phyloP scores from a whole-genome alignment of 2,113 vertebrate species.

The Apistogramma diplotaenia region DNA sequence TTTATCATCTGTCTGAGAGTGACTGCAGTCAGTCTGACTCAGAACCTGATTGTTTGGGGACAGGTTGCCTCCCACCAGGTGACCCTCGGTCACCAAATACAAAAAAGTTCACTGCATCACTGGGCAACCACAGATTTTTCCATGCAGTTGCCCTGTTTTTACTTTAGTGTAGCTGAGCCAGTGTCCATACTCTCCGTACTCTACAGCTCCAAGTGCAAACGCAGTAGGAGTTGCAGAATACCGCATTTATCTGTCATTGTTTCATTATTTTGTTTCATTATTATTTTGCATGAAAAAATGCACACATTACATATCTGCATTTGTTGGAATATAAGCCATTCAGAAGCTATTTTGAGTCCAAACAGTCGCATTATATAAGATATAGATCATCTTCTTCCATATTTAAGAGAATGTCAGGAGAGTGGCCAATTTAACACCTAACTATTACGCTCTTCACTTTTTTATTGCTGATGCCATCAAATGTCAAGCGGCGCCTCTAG shows the following conservation, averaged over 20 bases:
- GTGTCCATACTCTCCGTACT: too few relatives aligned
- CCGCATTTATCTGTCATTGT: not conserved
- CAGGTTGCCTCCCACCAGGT: not conserved
- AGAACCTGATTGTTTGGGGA: not conserved
- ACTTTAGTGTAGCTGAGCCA: not conserved
- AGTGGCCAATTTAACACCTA: not conserved
- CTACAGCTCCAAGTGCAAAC: too few relatives aligned
- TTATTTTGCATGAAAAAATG: not conserved
- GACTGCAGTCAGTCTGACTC: not conserved
- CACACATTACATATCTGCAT: not conserved
- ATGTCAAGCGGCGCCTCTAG: conserved; percentile 40
- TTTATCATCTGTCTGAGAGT: too few relatives aligned
- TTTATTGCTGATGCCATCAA: conserved; percentile 42
- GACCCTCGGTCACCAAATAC: not conserved
- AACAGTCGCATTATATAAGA: not conserved
- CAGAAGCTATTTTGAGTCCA: not conserved
- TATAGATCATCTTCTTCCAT: not conserved
- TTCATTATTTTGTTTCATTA: not conserved
- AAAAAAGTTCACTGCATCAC: not conserved
- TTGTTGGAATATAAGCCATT: not conserved
- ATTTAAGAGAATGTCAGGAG: not conserved
- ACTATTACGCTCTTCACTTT: not conserved
- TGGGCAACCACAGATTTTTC: not conserved
- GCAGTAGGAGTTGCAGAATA: not conserved
- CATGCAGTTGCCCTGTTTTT: not conserved